Percentiles rank a stretch among this genome's conserved stretches.
Conservation (phyloP, 2,888 invertebrate species). For the Danaus chrysippus region DNA sequence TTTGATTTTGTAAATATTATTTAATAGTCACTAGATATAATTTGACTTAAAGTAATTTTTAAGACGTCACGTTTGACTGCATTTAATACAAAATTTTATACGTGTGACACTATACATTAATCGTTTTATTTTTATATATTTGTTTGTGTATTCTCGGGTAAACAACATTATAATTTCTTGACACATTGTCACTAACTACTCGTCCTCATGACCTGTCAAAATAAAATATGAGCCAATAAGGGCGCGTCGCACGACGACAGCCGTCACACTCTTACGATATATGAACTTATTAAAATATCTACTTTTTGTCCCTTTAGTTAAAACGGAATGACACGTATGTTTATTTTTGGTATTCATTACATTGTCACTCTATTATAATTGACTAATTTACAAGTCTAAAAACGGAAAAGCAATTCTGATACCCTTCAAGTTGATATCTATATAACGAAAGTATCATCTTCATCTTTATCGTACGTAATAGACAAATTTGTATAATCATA, state of each 20-base stretch:
- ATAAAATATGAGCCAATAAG: constrained; percentile 77
- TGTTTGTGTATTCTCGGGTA: no score
- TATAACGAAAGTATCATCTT: not conserved
- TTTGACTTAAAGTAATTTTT: constrained; percentile 57
- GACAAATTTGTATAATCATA: constrained; percentile 3
- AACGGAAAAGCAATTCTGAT: not conserved
- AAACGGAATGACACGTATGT: constrained; percentile 45
- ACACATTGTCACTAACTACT: constrained; percentile 49
- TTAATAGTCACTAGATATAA: constrained; percentile 48
- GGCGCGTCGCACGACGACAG: constrained; percentile 62
- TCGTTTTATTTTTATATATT: constrained; percentile 7
- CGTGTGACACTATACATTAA: constrained; percentile 45
- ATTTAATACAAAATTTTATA: constrained; percentile 47
- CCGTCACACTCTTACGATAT: constrained; percentile 69
- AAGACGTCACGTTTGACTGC: constrained; percentile 51
- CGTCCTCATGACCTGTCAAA: constrained; percentile 60
- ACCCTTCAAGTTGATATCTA: not conserved
- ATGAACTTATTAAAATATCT: constrained; percentile 76
- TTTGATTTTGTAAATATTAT: constrained; percentile 59
- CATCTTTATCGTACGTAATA: not conserved
- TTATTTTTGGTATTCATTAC: constrained; percentile 27
- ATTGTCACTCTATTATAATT: not conserved
- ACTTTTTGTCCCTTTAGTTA: constrained; percentile 65
- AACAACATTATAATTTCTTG: not conserved
- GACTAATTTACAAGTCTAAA: not conserved